Percentiles rank a stretch among this genome's conserved stretches.
phyloP scores from a whole-genome alignment of 2,888 invertebrate genomes.

The Rhamnusium bicolor region DNA sequence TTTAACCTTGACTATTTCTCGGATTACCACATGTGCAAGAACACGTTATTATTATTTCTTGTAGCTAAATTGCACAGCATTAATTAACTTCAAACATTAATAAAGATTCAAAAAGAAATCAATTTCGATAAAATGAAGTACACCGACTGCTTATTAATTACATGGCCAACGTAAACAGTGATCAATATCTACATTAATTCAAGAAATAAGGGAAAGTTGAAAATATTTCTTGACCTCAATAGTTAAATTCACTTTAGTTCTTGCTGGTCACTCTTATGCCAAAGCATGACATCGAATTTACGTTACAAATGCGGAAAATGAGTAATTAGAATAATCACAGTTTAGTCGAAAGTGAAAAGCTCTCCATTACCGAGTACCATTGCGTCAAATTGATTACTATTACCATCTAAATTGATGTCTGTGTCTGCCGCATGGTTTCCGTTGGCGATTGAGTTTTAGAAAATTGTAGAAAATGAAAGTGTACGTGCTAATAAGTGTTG shows the following conservation, averaged over 20 bases:
- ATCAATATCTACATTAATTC: slow-evolving; percentile 40
- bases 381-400: background rate
- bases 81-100: slow-evolving; percentile 1
- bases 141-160: slow-evolving; percentile 15
- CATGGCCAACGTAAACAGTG: background rate
- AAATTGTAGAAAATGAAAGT: slow-evolving; percentile 47
- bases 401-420: background rate
- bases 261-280: slow-evolving; percentile 21
- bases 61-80: slow-evolving; percentile 1
- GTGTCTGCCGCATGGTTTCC: background rate
- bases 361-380: slow-evolving; percentile 5
- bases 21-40: slow-evolving; percentile 3
- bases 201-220: slow-evolving; percentile 51
- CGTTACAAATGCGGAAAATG: slow-evolving; percentile 27
- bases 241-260: slow-evolving; percentile 40
- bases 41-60: background rate
- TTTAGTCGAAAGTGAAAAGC: slow-evolving; percentile 17
- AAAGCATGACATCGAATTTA: slow-evolving; percentile 27
- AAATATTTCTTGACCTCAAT: slow-evolving; percentile 47
- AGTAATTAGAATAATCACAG: slow-evolving; percentile 25
- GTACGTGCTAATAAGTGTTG: slow-evolving; percentile 43
- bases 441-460: background rate
- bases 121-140: slow-evolving; percentile 33
- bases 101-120: slow-evolving; percentile 37
- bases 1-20: slow-evolving; percentile 22